A percentile compares a stretch with the other conserved stretches of the same genome.
Evolutionary conservation across 2,113 vertebrate genomes (phyloP).

Genomic region (Tapirus terrestris): DNA sequence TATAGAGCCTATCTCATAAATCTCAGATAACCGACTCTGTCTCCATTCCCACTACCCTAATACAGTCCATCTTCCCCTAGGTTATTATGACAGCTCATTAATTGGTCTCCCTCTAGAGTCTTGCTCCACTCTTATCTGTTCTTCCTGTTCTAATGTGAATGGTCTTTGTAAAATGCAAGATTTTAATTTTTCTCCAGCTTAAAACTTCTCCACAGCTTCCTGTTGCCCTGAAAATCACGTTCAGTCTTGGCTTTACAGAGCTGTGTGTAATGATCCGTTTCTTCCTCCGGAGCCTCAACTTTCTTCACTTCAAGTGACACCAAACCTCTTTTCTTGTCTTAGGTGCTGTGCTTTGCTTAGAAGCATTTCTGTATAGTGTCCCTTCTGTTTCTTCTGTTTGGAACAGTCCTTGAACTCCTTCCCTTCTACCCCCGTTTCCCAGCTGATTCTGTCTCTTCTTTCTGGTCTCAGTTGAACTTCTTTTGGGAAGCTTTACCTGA

Average conservation of each 20-base stretch:
- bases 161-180: background rate
- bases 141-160: background rate
- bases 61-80: background rate
- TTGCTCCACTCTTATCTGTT: background rate
- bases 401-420: background rate
- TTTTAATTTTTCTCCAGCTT: background rate
- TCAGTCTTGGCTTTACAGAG: background rate
- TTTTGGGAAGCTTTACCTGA: background rate
- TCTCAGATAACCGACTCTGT: background rate
- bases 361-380: background rate
- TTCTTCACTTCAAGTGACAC: background rate
- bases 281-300: background rate
- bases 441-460: background rate
- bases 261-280: background rate
- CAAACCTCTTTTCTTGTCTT: background rate
- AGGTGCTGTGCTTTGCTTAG: background rate
- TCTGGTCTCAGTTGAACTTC: background rate
- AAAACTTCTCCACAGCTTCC: background rate
- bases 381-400: background rate
- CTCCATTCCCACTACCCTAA: background rate
- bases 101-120: background rate
- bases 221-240: background rate
- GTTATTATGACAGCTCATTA: background rate
- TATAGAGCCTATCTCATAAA: background rate
- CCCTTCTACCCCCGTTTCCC: background rate